Evolutionary conservation across 2,797 vertebrate genomes (phyloP), one percentile per base, ranked within the genome.

Genomic region (Coccyzus lansbergi): DNA sequence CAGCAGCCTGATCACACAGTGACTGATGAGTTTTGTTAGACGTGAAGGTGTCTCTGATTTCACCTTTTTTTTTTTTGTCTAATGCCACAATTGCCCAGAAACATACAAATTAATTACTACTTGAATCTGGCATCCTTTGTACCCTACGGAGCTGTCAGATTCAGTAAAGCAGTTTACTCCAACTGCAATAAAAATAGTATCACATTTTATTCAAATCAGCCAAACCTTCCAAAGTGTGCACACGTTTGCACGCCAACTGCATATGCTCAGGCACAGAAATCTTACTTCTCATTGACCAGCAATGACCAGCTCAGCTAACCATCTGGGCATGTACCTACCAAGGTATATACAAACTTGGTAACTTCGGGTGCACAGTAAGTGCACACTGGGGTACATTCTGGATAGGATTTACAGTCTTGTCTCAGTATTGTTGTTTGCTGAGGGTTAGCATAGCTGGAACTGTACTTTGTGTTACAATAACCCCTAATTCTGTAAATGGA

Each of bases 61-160:
- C 72, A 88, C 71, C 70, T 95, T 92, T 93, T 83, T 67, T 17
- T 95, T 92, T 93, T 83, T 67, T 17, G 36, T 87, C 76, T 93
- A 83, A 93, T 89, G 82, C 55, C 86, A 86, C 86, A 52, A 81
- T 11, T 88, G 86, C 72, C 84, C 90, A 81, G 49, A 86, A 94
- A 86, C 56, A 75, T 64, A 91, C 59, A 76, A 85, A 91, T 88
- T 92, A 93, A 93, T 56, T 79, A 33, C 74, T 88, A 53, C 44
- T 88, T 70, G 86, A 70, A 86, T 86, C 88, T 86, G 86, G 77
- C 46, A 79, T 70, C 56, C 62, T 91, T 83, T 85, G 71, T 74
- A 88, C 69, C 56, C 92, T 83, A 84, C 46, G 86, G 74, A 92
- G 63, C 71, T 91, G 77, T 88, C 93, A 94, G 56, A 60, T 71